Base-by-base conservation (phyloP, 2,888 invertebrate genomes). In the Caradrina clavipalpis region DNA sequence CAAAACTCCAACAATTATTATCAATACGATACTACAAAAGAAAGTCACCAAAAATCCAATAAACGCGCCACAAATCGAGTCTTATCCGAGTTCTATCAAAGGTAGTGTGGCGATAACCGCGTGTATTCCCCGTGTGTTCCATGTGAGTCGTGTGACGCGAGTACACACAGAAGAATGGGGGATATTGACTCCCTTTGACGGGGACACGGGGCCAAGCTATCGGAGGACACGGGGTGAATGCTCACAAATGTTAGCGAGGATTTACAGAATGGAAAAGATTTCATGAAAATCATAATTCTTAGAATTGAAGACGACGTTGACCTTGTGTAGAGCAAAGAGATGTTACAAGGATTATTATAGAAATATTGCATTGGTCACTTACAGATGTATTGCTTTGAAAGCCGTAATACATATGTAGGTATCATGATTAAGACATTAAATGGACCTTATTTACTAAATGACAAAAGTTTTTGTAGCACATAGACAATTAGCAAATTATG, bases 141-240 rank as follows among this genome's bases (percentile, higher is more conserved):
- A 26, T 53, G 39, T 17, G 75, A 69, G 6, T 35, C 61, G n/a
- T 69, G 54, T 69, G 80, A 75, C 58, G 57, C 62, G 53, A 64
- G 17, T 31, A 55, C 53, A 61, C 55, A 77, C 51, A 65, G 53
- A 45, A 75, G 64, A 75, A 80, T 69, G 61, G 57, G 31, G 17
- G 64, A 80, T 80, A 77, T 77, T 77, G 80, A 80, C 76, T 80
- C 58, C 50, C 69, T 77, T 80, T 77, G 70, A 77, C 51, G 60
- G 10, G 56, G 19, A 10, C 3, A 3, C 1, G 11, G 49, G 53
- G 1, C 2, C 61, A 58, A 80, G 69, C 4, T 1, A 49, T 8
- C 5, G 7, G n/a, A 42, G 31, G 19, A 47, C 11, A 42, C 22
- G 42, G 47, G 1, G 11, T 0, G 2, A 31, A 54, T 19, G 6